Base-by-base conservation (phyloP, 1,140 invertebrate species). In the Dinoponera quadriceps region DNA sequence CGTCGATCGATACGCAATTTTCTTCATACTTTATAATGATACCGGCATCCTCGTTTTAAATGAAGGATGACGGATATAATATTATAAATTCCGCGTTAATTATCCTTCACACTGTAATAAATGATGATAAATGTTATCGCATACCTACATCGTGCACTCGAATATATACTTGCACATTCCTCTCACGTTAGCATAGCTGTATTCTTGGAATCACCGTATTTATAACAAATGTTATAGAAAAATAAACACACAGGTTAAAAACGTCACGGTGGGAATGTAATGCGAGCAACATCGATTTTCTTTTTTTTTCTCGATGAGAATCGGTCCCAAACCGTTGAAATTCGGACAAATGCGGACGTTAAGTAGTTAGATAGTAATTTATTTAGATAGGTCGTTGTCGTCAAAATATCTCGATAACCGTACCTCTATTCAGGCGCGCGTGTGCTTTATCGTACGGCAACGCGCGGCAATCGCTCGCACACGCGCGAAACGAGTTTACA, bases 1-100 rank as follows among this genome's bases (percentile, higher is more conserved):
- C 51, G 33, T 18, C 63, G 66, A 80, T 80, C 75, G 49, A 80
- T 80, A 57, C n/a, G 25, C 75, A 71, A 80, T 80, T 80, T 80
- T 80, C 75, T 71, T 80, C 65, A 48, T 22, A 80, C 22, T 59
- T 80, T 71, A 48, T 80, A 71, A 48, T 38, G 75, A 57, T 2
- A 48, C 7, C 51, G n/a, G 18, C 27, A 33, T 75, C 63, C 7
- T 14, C 7, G 18, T 71, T 80, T 57, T 38, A 33, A 27, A 78
- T 54, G 13, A 80, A 27, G 38, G 14, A 69, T 78, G 65, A 78
- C 51, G 33, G 14, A 71, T 80, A 25, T 59, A 69, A 29, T 20
- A 33, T 69, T 69, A 59, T 80, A 80, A 57, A 80, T 57, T 59
- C 59, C 18, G n/a, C 54, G 14, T 80, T 51, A 63, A 75, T 63